Percentiles rank a stretch among this genome's conserved stretches.
These are phyloP conservation scores for Urechis unicinctus DNA, from an alignment of 2,888 invertebrate genomes.

Conservation along the genomic window DNA sequence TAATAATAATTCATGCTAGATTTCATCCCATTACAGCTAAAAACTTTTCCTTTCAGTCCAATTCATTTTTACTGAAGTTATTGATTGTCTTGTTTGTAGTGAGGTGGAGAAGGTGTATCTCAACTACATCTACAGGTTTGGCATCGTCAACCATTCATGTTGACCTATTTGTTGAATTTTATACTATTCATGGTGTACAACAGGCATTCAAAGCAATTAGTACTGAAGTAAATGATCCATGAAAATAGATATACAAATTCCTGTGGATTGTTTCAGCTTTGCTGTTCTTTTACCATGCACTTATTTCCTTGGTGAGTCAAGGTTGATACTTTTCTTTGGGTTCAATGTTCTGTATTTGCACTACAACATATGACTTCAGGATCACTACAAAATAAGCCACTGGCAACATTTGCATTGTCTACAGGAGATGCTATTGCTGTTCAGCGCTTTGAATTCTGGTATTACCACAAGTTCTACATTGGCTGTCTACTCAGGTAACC, in stretches of 20 bases:
- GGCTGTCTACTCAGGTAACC: constrained; percentile 2
- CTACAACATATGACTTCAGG: too few relatives aligned
- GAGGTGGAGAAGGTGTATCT: constrained; percentile 2
- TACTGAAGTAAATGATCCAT: too few relatives aligned
- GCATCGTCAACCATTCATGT: background rate
- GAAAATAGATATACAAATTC: background rate
- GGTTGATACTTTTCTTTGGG: background rate
- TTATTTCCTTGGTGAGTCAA: constrained; percentile 1
- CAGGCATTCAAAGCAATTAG: too few relatives aligned
- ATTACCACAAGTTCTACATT: constrained; percentile 3
- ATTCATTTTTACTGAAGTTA: too few relatives aligned
- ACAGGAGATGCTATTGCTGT: constrained; percentile 5
- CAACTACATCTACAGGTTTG: constrained; percentile 5
- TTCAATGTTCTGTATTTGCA: background rate
- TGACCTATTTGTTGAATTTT: background rate
- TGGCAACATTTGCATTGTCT: background rate
- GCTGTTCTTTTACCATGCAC: constrained; percentile 3
- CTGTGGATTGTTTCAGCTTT: background rate
- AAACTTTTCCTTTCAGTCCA: too few relatives aligned
- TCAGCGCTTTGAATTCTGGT: constrained; percentile 4
- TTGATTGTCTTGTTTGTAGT: background rate
- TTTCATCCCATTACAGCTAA: too few relatives aligned
- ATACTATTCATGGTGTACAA: too few relatives aligned
- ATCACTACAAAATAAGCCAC: too few relatives aligned
- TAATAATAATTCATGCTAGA: too few relatives aligned